Evolutionary conservation across 2,113 vertebrate species (phyloP).

Genomic region (Charadrius vociferus): DNA sequence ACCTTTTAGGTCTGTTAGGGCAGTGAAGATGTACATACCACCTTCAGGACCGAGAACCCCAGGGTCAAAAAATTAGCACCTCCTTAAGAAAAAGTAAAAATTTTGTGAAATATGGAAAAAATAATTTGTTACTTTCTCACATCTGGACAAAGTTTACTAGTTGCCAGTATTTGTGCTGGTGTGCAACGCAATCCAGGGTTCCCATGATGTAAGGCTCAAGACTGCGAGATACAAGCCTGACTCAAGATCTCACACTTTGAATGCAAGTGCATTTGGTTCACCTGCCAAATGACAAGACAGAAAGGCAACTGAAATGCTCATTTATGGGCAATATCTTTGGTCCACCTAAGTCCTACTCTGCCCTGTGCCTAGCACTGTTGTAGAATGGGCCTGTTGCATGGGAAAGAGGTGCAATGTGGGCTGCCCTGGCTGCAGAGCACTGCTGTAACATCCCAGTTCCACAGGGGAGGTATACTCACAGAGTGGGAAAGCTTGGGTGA

Average conservation of each 20-base stretch:
- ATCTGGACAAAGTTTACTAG: neutral
- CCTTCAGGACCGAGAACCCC: neutral
- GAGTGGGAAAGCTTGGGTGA: neutral
- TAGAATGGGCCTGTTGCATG: neutral
- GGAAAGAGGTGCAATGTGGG: fast-evolving
- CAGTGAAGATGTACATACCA: neutral
- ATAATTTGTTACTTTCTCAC: neutral
- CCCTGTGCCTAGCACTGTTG: neutral
- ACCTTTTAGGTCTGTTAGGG: neutral
- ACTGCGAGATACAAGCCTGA: neutral
- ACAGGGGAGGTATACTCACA: neutral
- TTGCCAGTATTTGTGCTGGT: neutral
- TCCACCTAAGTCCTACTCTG: neutral
- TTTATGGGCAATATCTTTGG: neutral
- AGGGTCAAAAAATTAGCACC: neutral
- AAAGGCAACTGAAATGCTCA: neutral
- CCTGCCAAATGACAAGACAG: neutral
- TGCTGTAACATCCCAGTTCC: neutral
- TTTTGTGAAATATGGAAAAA: neutral
- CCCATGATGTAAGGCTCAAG: neutral
- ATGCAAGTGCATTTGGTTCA: neutral
- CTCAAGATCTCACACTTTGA: neutral
- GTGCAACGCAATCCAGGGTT: neutral
- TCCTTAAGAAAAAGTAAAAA: neutral
- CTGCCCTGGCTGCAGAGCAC: neutral